Base-by-base conservation (phyloP, 1,140 invertebrate genomes). In the Caenorhabditis remanei region DNA sequence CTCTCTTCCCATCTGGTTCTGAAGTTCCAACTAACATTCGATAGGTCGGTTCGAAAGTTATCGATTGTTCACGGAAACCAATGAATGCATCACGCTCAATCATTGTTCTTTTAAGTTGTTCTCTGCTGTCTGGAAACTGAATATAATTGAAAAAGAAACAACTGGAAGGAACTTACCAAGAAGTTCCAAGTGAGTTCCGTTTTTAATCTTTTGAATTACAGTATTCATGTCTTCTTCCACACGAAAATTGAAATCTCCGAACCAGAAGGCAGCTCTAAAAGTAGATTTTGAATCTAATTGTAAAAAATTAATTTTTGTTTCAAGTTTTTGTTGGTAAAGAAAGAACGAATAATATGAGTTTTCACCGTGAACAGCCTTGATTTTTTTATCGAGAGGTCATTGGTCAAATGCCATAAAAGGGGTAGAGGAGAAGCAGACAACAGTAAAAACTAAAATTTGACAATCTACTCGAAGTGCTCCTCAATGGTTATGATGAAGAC, bases 21-120 rank as follows among this genome's bases (percentile, higher is more conserved):
- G 88, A 21, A 19, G 88, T 85, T 16, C 88, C 88, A 3, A 89
- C 46, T 19, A 41, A 46, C 16, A 89, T 32, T 56, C 85, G 65
- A 86, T 89, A 89, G 48, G 88, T 88, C 8, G 88, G 88, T 19
- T 65, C 43, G 61, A 89, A 89, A 9, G 32, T 83, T 11, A 89
- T 85, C n/a, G 83, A 56, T 7, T 65, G 56, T 48, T 89, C 84
- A 9, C 16, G n/a, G 41, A 85, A 88, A 9, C 55, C 82, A 32
- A 46, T 41, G 46, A 87, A 87, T 63, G 86, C 86, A 11, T 61
- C 61, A 24, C 55, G 21, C 6, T 85, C 84, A 16, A 55, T 61
- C 16, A 85, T 19, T 48, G 84, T 84, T 84, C 82, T 43, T 61
- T 67, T 56, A 19, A 82, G n/a, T 40, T 87, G 86, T 9, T 87